Evolutionary conservation across 37 sponge, comb jelly and placozoan species (phyloP), one percentile per base, ranked within the genome.

Genomic region (Ianthella basta): DNA sequence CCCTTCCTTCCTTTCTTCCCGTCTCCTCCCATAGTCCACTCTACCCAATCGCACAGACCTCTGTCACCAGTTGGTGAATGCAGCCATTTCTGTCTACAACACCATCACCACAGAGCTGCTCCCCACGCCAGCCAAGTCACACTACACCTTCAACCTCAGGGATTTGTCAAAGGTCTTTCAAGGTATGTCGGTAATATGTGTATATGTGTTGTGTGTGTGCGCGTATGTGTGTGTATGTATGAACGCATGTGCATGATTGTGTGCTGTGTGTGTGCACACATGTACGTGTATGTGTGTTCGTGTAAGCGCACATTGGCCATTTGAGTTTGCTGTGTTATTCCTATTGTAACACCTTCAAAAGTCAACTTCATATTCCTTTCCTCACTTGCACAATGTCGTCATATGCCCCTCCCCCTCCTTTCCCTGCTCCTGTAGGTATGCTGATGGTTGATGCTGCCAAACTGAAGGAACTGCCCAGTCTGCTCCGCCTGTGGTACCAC

Each of bases 71-170:
- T 34, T 97, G 10, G 97, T 97, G 19, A 72, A 83, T 21, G 84
- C 93, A 25, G 92, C 97, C 59, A 92, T 84, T 36, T 32, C 84
- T 19, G 91, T 99, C 24, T 99, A 99, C 89, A 87, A 91, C 84
- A 99, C 99, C 53, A 96, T 99, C 85, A 96, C 94, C 55, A 95
- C 99, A 33, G 97, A 99, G 86, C 88, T 99, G 24, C 90, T 99
- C 18, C 99, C 99, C 18, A 99, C 99, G 15, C 99, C 99, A 33
- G 95, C 99, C 83, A 99, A 99, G 86, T 93, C 94, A 19, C 99
- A 99, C 90, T 99, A 99, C 86, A 99, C 99, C 61, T 99, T 99
- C 92, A 99, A 99, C 88, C 87, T 99, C 64, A 91, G 99, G 59
- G 99, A 99, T 79, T 86, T 99, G 85, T 94, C 97, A 23, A 99